Evolutionary conservation across 2,113 vertebrate genomes (phyloP).

Genomic region (Chaetodon trifascialis): DNA sequence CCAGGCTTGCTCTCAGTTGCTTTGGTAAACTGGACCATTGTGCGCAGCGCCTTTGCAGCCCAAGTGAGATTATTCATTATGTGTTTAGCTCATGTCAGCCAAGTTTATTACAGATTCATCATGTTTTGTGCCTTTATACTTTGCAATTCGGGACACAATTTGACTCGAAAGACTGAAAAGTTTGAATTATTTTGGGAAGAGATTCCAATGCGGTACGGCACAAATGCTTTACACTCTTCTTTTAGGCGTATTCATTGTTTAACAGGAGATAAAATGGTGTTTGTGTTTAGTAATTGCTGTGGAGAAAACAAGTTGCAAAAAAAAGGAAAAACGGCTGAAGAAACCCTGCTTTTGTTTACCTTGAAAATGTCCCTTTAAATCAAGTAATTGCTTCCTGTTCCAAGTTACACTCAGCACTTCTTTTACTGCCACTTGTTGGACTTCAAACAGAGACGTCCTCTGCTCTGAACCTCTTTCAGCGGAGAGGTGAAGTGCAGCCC

Average conservation of each 20-base stretch:
- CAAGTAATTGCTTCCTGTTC: conserved; percentile 62
- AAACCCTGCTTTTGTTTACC: conserved; percentile 29
- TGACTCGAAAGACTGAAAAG: not conserved
- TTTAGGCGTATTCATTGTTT: not conserved
- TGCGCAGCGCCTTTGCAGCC: conserved; percentile 45
- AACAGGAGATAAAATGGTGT: not conserved
- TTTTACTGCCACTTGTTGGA: conserved; percentile 67
- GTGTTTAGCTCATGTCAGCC: conserved; percentile 59
- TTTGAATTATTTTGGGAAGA: not conserved
- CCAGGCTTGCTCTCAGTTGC: conserved; percentile 54
- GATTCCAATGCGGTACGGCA: not conserved
- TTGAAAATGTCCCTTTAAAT: conserved; percentile 50
- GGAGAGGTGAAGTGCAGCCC: conserved; percentile 57
- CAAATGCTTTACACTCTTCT: not conserved
- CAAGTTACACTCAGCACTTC: conserved; percentile 54
- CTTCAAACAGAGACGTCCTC: conserved; percentile 63
- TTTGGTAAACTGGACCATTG: conserved; percentile 74
- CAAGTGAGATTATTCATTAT: conserved; percentile 64
- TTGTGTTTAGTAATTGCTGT: not conserved
- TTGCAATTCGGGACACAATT: not conserved
- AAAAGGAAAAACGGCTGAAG: not conserved
- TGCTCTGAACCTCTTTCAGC: conserved; percentile 56
- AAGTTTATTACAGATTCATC: conserved; percentile 60
- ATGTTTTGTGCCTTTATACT: conserved; percentile 13
- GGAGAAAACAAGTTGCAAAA: not conserved